Evolutionary conservation across 2,888 invertebrate genomes (phyloP).

Genomic region (Flexamia atlantica): DNA sequence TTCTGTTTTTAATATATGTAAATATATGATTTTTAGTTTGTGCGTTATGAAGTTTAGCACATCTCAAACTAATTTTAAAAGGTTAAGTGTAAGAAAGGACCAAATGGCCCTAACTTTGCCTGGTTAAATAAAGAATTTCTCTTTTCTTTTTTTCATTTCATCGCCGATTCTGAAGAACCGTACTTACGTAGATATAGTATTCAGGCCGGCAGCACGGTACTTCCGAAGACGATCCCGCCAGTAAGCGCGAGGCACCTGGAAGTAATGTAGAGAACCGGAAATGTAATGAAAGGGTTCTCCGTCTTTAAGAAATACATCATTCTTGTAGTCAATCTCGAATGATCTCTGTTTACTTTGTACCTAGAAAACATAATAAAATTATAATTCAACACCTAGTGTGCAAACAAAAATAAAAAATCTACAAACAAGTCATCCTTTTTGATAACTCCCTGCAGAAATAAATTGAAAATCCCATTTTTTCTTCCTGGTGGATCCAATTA

Average conservation of each 20-base stretch:
- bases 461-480: too few relatives aligned
- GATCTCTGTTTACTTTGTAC: conserved; percentile 46
- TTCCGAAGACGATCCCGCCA: conserved; percentile 90
- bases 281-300: conserved; percentile 84
- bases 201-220: conserved; percentile 90
- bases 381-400: not conserved
- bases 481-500: too few relatives aligned
- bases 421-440: not conserved
- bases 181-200: conserved; percentile 90
- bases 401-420: not conserved
- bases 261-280: conserved; percentile 92
- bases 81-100: too few relatives aligned
- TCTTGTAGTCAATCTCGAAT: conserved; percentile 78
- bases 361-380: not conserved
- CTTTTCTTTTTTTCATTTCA: too few relatives aligned
- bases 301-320: conserved; percentile 83
- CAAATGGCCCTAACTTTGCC: too few relatives aligned
- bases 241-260: conserved; percentile 86
- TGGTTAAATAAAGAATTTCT: too few relatives aligned
- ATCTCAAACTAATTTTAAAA: too few relatives aligned
- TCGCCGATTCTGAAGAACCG: too few relatives aligned
- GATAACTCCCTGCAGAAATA: not conserved
- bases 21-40: too few relatives aligned
- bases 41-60: too few relatives aligned
- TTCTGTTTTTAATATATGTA: too few relatives aligned